Base-by-base conservation (phyloP, 2,888 invertebrate genomes). In the Teinopalpus imperialis region DNA sequence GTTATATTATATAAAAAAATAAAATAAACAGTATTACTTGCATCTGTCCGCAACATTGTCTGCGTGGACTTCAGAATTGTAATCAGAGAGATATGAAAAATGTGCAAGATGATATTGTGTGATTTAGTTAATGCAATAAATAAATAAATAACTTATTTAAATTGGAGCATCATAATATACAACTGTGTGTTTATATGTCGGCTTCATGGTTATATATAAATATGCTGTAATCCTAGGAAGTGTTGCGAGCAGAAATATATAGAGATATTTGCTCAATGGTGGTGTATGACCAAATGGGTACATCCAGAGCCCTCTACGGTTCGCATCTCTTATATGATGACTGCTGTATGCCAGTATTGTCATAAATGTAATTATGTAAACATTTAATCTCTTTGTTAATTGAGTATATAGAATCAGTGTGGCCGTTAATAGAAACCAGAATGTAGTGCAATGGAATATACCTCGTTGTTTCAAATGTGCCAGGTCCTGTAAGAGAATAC, bases 291-390 rank as follows among this genome's bases (percentile, higher is more conserved):
- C 85, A 2, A 66, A 77, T 0, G 87, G 87, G 31, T 69, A 82
- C 0, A 85, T 0, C 85, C 86, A 87, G 0, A 87, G 14, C 0
- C 87, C 87, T 36, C 87, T 51, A 1, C 85, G 49, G 18, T 82
- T 81, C 0, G 59, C 82, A 29, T 87, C 87, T 24, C 87, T 36
- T 0, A 87, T 49, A 30, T 86, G 87, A 43, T 87, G 87, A 1
- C 76, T 81, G 0, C 67, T 59, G 16, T 61, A 83, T 0, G 83
- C 85, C 2, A 86, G 21, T 0, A 78, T 52, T 0, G 80, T 5
- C 80, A 82, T 87, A 42, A 69, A 80, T 0, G 68, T 59, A 0
- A 77, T n/a, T 0, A 72, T 41, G 20, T 69, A 79, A 3, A 78
- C 39, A 27, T 81, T 74, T 0, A 66, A 10, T 54, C 71, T 78